Base-by-base conservation (phyloP, 1,140 invertebrate species). In the Physella acuta region DNA sequence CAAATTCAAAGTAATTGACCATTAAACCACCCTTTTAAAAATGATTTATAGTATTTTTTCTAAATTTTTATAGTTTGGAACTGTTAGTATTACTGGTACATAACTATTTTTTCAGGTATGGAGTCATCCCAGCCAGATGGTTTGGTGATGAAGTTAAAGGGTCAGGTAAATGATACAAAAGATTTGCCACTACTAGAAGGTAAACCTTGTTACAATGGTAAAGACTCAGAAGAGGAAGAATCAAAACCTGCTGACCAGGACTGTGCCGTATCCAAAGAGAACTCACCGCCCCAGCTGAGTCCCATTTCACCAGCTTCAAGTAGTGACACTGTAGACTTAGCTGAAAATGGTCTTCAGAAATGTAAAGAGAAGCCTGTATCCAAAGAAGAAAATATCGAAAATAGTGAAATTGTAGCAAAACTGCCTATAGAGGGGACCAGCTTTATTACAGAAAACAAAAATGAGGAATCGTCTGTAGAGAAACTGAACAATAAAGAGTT, bases 71-170 rank as follows among this genome's bases (percentile, higher is more conserved):
- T 31, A 8, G 28, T 16, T 36, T 33, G 3, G 4, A 14, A 11
- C 11, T 17, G 11, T 14, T 56, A 8, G 26, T 56, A 17, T n/a
- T 56, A 26, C 8, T 26, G 8, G 11, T 56, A 26, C 8, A 8
- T 14, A n/a, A 33, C 17, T 60, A 11, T n/a, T 26, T 26, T 33
- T 31, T n/a, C 62, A 64, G 62, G 49, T 33, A 52, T 64, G 62
- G 62, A 51, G 26, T 31, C 49, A 52, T 64, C 62, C 62, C 62
- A 64, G 62, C 49, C 62, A 33, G 62, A 64, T 64, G 62, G 62
- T 51, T 64, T 64, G 62, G 62, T 64, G 62, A 64, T 64, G 39
- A 44, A 64, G 62, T 28, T 51, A 20, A 5, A 3, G 17, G 26
- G 5, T 44, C 39, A 44, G 31, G n/a, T 64, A 17, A 34, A 11